Evolutionary conservation across 2,797 vertebrate genomes (phyloP), one percentile per base, ranked within the genome.

Genomic region (Eulemur albifrons): DNA sequence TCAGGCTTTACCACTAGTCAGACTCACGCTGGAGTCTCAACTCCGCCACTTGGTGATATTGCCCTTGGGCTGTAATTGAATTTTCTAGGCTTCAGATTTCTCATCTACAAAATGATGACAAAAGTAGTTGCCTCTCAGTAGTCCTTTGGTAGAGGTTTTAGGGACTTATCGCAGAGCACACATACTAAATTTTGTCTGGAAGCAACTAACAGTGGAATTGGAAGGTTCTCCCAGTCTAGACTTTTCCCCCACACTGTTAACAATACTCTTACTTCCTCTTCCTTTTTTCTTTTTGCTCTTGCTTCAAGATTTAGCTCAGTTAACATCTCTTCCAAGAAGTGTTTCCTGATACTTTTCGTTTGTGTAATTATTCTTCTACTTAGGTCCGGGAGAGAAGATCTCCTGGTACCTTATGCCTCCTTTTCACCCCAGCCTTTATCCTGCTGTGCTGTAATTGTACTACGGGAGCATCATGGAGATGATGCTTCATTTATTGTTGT

Each of bases 31-130:
- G 69, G 43, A 61, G 45, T 57, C 32, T 15, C 59, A 70, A 10
- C 52, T 2, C 73, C 9, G 21, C 18, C 17, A 6, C 32, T 32
- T 9, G 57, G 40, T 38, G 54, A 77, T 61, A 23, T 32, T 43
- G 4, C 32, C 57, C n/a, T 59, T 67, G 70, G 38, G 43, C 54
- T n/a, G 30, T 40, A 48, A 21, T 43, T 25, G 9, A 67, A n/a
- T 75, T 80, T 45, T 32, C 35, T 12, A 45, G 35, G 76, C 83
- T 96, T 93, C 76, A 43, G 45, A 88, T 72, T 84, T 96, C 38
- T 92, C 40, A 72, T 54, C 17, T 83, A 17, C 30, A 40, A 70
- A 86, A 70, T 25, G n/a, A 52, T 79, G 45, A 45, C 87, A 38
- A 80, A 63, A 76, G 27, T 4, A 67, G 35, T 61, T 7, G 1